Percentiles rank a stretch among this genome's conserved stretches.
Conservation (phyloP, 2,113 vertebrate species). For the Ifrita kowaldi region DNA sequence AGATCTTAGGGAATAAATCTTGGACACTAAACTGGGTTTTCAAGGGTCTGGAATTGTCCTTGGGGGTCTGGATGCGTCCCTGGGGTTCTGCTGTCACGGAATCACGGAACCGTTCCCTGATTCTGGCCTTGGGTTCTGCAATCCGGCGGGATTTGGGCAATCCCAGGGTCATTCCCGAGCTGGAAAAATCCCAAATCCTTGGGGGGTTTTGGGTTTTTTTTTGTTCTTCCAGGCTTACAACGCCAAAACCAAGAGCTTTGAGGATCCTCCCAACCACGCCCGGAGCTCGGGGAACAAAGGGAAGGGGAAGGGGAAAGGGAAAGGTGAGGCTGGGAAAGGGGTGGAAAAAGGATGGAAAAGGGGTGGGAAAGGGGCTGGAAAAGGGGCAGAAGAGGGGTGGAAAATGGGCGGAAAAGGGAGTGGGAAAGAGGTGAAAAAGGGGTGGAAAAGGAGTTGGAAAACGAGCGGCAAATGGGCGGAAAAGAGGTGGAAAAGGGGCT, state of each 20-base stretch:
- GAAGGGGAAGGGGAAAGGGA: constrained; percentile 95
- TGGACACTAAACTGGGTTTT: too few relatives aligned
- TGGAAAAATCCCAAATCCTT: not conserved
- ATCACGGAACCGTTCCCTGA: not conserved
- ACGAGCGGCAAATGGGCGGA: too few relatives aligned
- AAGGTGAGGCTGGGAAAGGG: constrained; percentile 74
- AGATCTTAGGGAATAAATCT: too few relatives aligned
- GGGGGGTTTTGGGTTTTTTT: too few relatives aligned
- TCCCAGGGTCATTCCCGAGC: not conserved
- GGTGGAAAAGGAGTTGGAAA: not conserved
- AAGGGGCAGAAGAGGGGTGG: not conserved
- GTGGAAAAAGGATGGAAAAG: too few relatives aligned
- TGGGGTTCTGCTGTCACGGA: not conserved
- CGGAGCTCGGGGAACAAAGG: constrained; percentile 86
- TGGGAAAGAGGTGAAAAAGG: not conserved
- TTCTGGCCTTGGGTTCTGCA: not conserved
- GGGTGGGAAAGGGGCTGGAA: accelerated
- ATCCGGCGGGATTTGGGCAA: not conserved
- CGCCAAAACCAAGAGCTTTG: constrained; percentile 88
- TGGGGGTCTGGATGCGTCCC: too few relatives aligned
- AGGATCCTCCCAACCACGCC: constrained; percentile 94
- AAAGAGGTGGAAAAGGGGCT: accelerated
- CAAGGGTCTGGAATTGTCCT: too few relatives aligned
- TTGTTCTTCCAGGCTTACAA: constrained; percentile 84
- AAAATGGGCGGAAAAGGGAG: not conserved